Percentiles rank a stretch among this genome's conserved stretches.
These are phyloP conservation scores for Siphlonurus alternatus DNA, from an alignment of 2,888 invertebrate species.

Conservation along the genomic window DNA sequence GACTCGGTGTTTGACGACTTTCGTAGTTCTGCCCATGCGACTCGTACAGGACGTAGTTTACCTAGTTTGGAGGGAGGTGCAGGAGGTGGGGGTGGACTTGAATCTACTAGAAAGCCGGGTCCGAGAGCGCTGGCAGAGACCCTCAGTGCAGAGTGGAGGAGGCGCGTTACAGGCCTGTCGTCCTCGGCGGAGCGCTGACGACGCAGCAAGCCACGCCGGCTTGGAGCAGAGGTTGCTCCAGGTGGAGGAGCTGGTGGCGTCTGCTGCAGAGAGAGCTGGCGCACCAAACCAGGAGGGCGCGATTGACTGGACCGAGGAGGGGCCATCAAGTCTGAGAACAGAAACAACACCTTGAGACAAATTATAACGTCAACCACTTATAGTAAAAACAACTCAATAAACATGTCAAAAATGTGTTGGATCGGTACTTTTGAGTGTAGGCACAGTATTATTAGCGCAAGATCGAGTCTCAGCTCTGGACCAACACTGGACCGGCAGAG, in stretches of 20 bases:
- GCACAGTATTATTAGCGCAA: too few species aligned
- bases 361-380: too few species aligned
- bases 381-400: too few species aligned
- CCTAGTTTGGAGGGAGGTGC: not conserved
- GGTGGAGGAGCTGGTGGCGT: not conserved
- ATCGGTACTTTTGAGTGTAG: too few species aligned
- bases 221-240: not conserved
- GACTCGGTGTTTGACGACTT: not conserved
- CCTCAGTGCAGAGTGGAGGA: not conserved
- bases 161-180: not conserved
- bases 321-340: too few species aligned
- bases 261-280: not conserved
- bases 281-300: not conserved
- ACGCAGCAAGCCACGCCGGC: not conserved
- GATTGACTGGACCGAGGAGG: not conserved
- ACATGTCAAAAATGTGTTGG: too few species aligned
- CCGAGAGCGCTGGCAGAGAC: constrained; percentile 1
- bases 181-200: constrained; percentile 1
- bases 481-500: too few species aligned
- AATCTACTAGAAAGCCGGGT: not conserved
- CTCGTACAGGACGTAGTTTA: not conserved
- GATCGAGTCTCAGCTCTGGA: too few species aligned
- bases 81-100: not conserved
- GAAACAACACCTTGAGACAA: not conserved
- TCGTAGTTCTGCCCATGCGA: not conserved